Evolutionary conservation across 2,888 invertebrate genomes (phyloP), one percentile per base, ranked within the genome.

Genomic region (Sarcophaga caerulescens): DNA sequence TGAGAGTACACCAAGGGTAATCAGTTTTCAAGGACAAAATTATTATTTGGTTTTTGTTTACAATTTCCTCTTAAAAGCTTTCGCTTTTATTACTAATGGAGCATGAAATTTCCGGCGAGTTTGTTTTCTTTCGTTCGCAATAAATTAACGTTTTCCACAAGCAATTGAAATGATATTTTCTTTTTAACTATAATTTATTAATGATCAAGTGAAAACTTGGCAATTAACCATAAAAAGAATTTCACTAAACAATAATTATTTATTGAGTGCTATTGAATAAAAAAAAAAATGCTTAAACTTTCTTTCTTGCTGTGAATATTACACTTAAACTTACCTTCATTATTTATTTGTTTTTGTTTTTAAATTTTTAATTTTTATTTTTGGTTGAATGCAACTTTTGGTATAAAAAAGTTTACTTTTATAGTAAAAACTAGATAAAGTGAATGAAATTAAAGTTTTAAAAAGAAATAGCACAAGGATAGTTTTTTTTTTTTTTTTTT

Each of bases 201-300:
- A 5, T 11, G 35, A 35, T 71, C 14, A 79, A 52, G 86, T 86
- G 86, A 86, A 86, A 86, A 74, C 86, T 86, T 86, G 86, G 86
- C 86, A 81, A n/a, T 44, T 21, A n/a, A 77, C 21, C 59, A 77
- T 52, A 6, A 60, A 66, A 68, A 76, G 70, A 81, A 81, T 81
- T 81, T 81, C 68, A 85, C 80, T 79, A 62, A 77, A 74, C 71
- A 66, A 17, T 60, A 73, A 75, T 47, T 35, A 35, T 35, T 35
- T 35, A 35, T 35, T 74, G 66, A 45, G 44, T 63, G 62, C 57
- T n/a, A 62, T 21, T 62, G 21, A 10, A 1, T 44, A 60, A 69
- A 47, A 45, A n/a, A 45, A 5, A 35, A 62, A 63, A 52, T 52
- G 35, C 17, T 14, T 2, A 62, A 19, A 82, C 81, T 85, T 78